Evolutionary conservation across 2,888 invertebrate genomes (phyloP), one percentile per base, ranked within the genome.

Genomic region (Scaptomyza polygonia): DNA sequence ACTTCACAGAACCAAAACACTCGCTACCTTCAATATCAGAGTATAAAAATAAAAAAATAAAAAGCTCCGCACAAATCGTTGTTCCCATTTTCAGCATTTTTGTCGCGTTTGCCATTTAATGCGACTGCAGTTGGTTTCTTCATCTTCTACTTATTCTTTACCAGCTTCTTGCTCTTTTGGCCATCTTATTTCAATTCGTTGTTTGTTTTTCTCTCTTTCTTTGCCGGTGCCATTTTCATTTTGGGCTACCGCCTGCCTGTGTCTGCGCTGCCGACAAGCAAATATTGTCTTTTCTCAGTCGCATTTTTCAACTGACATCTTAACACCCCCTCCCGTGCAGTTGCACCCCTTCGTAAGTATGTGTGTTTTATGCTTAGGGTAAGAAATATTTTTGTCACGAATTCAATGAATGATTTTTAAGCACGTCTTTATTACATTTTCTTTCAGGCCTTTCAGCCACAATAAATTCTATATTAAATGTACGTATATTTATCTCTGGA

Each of bases 351-450:
- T 49, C 29, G 47, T 32, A 6, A 32, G 36, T 36, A 14, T 34
- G 34, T 34, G n/a, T 34, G 5, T 40, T 30, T 40, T 11, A 21
- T 29, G 5, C 18, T 48, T 32, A 18, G 36, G 52, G 48, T 14
- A n/a, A 16, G 55, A 54, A 61, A 65, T 77, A 85, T 81, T 86
- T 88, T 67, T 85, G 82, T 85, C 87, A 81, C 88, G 81, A 87
- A 81, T 87, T 86, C 87, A 85, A 86, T 86, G 77, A 86, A 84
- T 68, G 87, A 88, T 79, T 85, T 86, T 84, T 81, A 87, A 88
- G 88, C 75, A 77, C 71, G 55, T 72, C 75, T 88, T 88, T 87
- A 88, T 88, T 86, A 79, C 83, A 83, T 86, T 88, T 83, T 51
- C 21, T 51, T 57, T 54, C 47, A 62, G 75, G 67, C 75, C 66